Percentiles rank a stretch among this genome's conserved stretches.
Evolutionary conservation across 2,113 vertebrate genomes (phyloP).

Genomic region (Corythoichthys intestinalis): DNA sequence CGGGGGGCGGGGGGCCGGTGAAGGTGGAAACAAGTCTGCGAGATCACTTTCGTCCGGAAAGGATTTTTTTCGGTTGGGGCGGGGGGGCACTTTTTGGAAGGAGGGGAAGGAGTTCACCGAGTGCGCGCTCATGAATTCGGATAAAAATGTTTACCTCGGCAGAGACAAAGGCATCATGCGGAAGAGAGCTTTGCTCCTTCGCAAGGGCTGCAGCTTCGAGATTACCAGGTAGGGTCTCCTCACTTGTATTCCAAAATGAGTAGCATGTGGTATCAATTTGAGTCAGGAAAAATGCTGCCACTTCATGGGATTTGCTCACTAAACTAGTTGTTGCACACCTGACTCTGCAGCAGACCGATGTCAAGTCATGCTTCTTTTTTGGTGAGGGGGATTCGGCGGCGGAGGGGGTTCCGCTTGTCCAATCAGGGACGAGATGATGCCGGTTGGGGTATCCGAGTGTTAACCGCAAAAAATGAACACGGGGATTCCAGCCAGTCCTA

Average conservation of each 20-base stretch:
- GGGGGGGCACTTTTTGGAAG: constrained; percentile 3
- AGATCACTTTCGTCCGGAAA: constrained; percentile 56
- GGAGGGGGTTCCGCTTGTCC: constrained; percentile 7
- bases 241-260: neutral
- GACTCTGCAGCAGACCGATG: constrained; percentile 24
- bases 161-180: constrained; percentile 79
- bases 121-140: constrained; percentile 77
- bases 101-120: constrained; percentile 33
- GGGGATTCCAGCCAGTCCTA: neutral
- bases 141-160: constrained; percentile 77
- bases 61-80: constrained; percentile 12
- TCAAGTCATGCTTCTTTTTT: constrained; percentile 1
- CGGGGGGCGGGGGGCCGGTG: neutral
- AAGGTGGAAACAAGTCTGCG: constrained; percentile 34
- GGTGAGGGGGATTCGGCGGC: neutral
- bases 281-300: neutral
- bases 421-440: constrained; percentile 6
- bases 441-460: neutral
- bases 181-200: constrained; percentile 77
- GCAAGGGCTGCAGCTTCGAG: constrained; percentile 83
- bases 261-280: neutral
- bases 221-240: constrained; percentile 73
- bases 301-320: neutral
- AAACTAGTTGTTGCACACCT: constrained; percentile 39
- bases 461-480: no score